Evolutionary conservation across 1,140 invertebrate species (phyloP).

Genomic region (Harpegnathos saltator): DNA sequence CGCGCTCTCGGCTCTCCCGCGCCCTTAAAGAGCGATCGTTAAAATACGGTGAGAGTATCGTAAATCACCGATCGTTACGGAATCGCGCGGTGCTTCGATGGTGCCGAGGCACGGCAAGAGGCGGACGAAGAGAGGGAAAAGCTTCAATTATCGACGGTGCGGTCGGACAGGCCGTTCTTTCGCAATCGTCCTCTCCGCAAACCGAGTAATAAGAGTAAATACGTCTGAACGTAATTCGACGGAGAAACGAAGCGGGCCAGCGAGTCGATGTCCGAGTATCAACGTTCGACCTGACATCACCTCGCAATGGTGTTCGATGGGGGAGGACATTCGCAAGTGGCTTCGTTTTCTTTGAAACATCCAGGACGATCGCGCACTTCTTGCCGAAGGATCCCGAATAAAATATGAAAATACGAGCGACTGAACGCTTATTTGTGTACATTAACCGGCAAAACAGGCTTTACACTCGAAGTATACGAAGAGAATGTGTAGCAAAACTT

Average conservation of each 20-base stretch:
- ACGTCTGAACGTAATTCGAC: conserved; percentile 44
- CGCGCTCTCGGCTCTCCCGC: background rate
- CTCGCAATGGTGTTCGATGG: background rate
- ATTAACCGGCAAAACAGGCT: no score
- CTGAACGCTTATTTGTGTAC: conserved; percentile 1
- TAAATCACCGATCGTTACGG: conserved; percentile 67
- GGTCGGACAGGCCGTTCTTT: conserved; percentile 9
- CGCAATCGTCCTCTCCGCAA: conserved; percentile 12
- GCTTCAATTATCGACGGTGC: conserved; percentile 67
- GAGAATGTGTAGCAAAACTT: no score
- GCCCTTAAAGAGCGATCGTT: conserved; percentile 53
- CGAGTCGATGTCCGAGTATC: background rate
- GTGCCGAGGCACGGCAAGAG: no score
- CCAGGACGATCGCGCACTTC: background rate
- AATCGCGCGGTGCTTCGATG: conserved; percentile 25
- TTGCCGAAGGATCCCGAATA: background rate
- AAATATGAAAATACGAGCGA: background rate
- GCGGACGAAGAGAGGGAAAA: background rate
- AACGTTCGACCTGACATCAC: conserved; percentile 14
- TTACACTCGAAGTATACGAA: no score
- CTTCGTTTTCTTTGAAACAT: background rate
- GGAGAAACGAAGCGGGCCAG: background rate
- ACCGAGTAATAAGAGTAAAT: conserved; percentile 55
- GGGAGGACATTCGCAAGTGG: no score
- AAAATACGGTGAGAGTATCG: conserved; percentile 54